Base-by-base conservation (phyloP, 2,888 invertebrate genomes). In the Lepidochitona cinerea region DNA sequence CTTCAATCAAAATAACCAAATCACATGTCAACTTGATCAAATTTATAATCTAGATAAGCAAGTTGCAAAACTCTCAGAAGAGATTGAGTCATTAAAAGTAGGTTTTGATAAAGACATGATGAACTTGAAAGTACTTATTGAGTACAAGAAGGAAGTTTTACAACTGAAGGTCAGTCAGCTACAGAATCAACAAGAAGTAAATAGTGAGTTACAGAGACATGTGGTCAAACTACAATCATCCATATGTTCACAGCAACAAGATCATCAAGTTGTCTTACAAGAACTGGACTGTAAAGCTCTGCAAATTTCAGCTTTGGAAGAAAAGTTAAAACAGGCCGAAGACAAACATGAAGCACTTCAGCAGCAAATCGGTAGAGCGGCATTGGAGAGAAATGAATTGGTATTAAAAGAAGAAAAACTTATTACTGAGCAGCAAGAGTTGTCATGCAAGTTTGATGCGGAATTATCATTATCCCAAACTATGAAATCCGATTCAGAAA, bases 61-160 rank as follows among this genome's bases (percentile, higher is more conserved):
- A 37, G 49, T 73, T 37, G 36, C 74, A 53, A 75, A 75, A 32
- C 35, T 79, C 9, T 18, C n/a, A n/a, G 49, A 18, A n/a, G 49
- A 49, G 23, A 2, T 4, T 49, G n/a, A n/a, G 49, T 49, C 49
- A 18, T n/a, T 35, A 3, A 54, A 70, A 29, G 37, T 18, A n/a
- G 37, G 37, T 9, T 67, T 37, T 7, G 32, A 23, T 12, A 75
- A 74, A 52, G 75, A 74, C 37, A 49, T 73, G n/a, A 37, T 73
- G 49, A 75, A 75, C 35, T 37, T 79, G 23, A 52, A 77, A 33
- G 73, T 75, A n/a, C 72, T 73, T 32, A n/a, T 74, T 26, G 73
- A 71, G n/a, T 79, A 73, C 35, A 75, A 75, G 71, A 74, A 79
- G 37, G 71, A 65, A 59, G 69, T 75, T 14, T 67, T 79, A 12